These are phyloP conservation scores for Penelope pileata DNA, from an alignment of 2,113 vertebrate species.

Conservation along the genomic window DNA sequence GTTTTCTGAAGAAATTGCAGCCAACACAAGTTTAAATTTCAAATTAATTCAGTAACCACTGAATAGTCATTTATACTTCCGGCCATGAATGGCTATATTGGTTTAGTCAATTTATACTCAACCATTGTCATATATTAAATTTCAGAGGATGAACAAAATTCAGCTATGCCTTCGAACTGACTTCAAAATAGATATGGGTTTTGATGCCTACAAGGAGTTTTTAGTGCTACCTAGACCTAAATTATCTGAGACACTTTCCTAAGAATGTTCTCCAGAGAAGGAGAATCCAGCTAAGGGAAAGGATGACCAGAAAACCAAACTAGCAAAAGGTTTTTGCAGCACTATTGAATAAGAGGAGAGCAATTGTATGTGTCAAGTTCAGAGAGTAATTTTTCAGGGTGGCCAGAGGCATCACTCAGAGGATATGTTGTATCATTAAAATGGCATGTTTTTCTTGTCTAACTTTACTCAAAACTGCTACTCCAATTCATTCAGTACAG, in stretches of 20 bases:
- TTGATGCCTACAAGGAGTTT: neutral
- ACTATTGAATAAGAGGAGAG: neutral
- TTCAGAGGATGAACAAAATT: neutral
- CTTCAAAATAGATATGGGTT: neutral
- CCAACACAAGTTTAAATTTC: neutral
- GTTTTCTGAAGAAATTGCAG: neutral
- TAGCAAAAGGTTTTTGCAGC: neutral
- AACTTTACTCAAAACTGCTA: neutral
- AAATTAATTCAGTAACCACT: neutral
- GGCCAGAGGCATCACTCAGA: neutral
- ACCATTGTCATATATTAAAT: neutral
- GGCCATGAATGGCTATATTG: neutral
- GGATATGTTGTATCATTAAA: neutral
- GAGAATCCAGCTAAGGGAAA: neutral
- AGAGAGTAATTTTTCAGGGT: neutral
- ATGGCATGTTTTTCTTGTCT: conserved; percentile 5
- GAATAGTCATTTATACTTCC: neutral
- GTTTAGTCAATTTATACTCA: neutral
- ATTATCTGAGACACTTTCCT: neutral
- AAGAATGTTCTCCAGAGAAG: neutral
- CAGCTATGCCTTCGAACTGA: neutral
- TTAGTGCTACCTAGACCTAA: neutral
- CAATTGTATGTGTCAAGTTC: neutral
- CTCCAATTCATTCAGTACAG: neutral
- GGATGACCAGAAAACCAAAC: neutral